Evolutionary conservation across 2,113 vertebrate genomes (phyloP).

Genomic region (Vimba vimba): DNA sequence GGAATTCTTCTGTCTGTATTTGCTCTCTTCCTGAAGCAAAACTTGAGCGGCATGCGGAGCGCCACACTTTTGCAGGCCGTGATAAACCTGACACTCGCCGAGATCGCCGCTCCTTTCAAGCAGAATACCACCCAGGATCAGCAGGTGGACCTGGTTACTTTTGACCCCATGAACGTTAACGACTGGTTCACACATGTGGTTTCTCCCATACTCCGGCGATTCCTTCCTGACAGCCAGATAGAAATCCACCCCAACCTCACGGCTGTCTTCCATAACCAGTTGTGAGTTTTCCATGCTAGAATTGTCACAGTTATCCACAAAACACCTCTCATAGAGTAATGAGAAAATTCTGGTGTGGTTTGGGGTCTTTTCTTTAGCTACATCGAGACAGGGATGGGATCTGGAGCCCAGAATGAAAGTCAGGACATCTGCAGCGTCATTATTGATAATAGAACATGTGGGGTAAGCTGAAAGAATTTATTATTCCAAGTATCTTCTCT

Average conservation of each 20-base stretch:
- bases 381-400: slow-evolving; percentile 21
- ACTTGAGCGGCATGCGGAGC: slow-evolving; percentile 64
- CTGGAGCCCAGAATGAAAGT: neutral
- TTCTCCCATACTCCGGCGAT: slow-evolving; percentile 68
- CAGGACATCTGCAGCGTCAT: slow-evolving; percentile 45
- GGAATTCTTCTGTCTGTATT: neutral
- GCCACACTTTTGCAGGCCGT: slow-evolving; percentile 71
- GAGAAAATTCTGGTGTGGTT: too few relatives aligned
- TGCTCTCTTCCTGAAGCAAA: slow-evolving; percentile 58
- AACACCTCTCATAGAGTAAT: neutral
- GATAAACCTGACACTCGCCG: slow-evolving; percentile 75
- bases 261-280: slow-evolving; percentile 70
- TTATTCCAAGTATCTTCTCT: neutral
- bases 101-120: slow-evolving; percentile 68
- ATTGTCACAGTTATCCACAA: neutral
- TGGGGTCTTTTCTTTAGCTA: slow-evolving; percentile 22
- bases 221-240: slow-evolving; percentile 42
- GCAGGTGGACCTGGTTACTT: neutral
- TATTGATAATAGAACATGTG: slow-evolving; percentile 45
- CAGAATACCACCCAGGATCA: neutral
- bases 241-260: slow-evolving; percentile 62
- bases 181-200: slow-evolving; percentile 73
- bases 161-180: slow-evolving; percentile 65
- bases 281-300: slow-evolving; percentile 65
- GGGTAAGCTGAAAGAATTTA: slow-evolving; percentile 32